Conservation (phyloP, 2,797 vertebrate genomes). For the Tapera naevia region DNA sequence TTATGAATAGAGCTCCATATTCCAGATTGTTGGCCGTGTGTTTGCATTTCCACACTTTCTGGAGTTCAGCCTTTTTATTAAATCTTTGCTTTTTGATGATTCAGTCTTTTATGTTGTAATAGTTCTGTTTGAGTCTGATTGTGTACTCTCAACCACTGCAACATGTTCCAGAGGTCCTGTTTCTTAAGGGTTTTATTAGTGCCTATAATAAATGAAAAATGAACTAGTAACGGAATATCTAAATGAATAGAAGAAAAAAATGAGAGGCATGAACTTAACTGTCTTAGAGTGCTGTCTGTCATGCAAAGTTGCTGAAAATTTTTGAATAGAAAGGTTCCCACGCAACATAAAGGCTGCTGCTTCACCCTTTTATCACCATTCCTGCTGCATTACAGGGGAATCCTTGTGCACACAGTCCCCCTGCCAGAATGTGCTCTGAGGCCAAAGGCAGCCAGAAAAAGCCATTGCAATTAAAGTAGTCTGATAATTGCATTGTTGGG, state of each 20-base stretch:
- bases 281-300: background rate
- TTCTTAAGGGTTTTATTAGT: background rate
- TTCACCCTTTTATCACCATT: conserved; percentile 17
- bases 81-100: background rate
- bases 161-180: background rate
- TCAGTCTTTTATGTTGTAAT: background rate
- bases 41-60: conserved; percentile 42
- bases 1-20: conserved; percentile 40
- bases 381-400: conserved; percentile 17
- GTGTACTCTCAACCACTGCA: background rate
- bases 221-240: background rate
- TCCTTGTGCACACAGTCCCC: background rate
- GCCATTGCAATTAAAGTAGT: conserved; percentile 35
- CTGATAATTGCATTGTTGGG: conserved; percentile 55
- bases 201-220: background rate
- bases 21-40: background rate
- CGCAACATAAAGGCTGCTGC: background rate
- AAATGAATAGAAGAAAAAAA: background rate
- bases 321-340: conserved; percentile 34
- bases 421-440: conserved; percentile 2
- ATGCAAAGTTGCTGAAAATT: background rate
- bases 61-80: background rate
- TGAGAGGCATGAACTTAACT: background rate
- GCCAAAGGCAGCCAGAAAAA: conserved; percentile 38
- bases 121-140: conserved; percentile 7